phyloP scores from a whole-genome alignment of 1,140 invertebrate species.

The Lethrus apterus region DNA sequence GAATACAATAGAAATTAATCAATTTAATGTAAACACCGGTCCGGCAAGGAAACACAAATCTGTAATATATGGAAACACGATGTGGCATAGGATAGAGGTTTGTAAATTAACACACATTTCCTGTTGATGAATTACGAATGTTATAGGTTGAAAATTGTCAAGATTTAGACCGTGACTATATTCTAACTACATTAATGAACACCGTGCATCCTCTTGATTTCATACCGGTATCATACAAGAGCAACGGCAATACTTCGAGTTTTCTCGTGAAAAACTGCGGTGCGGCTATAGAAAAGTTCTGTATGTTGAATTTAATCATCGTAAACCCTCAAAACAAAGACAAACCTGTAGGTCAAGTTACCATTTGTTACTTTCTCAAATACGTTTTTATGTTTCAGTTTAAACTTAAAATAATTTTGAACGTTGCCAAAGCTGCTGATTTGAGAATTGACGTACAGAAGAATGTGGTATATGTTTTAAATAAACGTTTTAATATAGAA shows the following conservation, averaged over 20 bases:
- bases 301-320: conserved; percentile 43
- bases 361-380: conserved; percentile 8
- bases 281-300: conserved; percentile 43
- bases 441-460: conserved; percentile 45
- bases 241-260: conserved; percentile 35
- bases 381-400: conserved; percentile 30
- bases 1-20: conserved; percentile 12
- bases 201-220: conserved; percentile 45
- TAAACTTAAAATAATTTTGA: conserved; percentile 42
- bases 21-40: conserved; percentile 8
- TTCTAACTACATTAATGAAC: conserved; percentile 43
- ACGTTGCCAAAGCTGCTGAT: conserved; percentile 42
- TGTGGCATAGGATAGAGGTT: conserved; percentile 6
- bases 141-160: conserved; percentile 36
- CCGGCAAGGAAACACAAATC: conserved; percentile 10
- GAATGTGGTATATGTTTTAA: conserved; percentile 39
- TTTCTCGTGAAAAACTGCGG: conserved; percentile 48
- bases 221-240: conserved; percentile 45
- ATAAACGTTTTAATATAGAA: conserved; percentile 36
- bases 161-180: conserved; percentile 39
- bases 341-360: conserved; percentile 21
- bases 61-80: conserved; percentile 4
- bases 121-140: not conserved
- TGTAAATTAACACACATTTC: not conserved
- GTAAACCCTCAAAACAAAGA: conserved; percentile 35